Percentiles rank a stretch among this genome's conserved stretches.
phyloP scores from a whole-genome alignment of 2,888 invertebrate species.

The Belgica antarctica region DNA sequence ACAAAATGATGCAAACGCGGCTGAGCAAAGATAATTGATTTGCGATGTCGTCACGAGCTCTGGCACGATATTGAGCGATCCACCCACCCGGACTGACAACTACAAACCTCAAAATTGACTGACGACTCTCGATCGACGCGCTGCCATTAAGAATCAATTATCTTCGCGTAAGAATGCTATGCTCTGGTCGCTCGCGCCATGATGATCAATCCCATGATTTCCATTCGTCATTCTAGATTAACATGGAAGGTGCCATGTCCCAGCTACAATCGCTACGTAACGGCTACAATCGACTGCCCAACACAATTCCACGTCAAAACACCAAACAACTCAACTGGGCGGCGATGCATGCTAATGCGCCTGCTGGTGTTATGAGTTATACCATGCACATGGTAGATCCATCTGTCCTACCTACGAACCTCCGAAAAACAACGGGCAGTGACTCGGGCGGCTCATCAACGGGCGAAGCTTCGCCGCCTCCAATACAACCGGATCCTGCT shows the following conservation, averaged over 20 bases:
- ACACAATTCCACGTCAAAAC: constrained; percentile 50
- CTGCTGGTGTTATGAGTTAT: constrained; percentile 51
- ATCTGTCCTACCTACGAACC: background rate
- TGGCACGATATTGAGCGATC: too few relatives aligned
- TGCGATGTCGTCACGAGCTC: constrained; percentile 2
- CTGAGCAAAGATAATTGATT: constrained; percentile 43
- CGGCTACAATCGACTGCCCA: constrained; percentile 51
- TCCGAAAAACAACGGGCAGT: background rate
- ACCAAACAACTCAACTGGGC: constrained; percentile 48
- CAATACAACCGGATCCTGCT: constrained; percentile 3
- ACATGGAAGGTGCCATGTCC: constrained; percentile 50
- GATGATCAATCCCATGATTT: constrained; percentile 29
- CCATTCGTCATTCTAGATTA: constrained; percentile 45
- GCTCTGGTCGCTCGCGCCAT: background rate
- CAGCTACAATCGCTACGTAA: constrained; percentile 53
- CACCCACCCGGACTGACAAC: background rate
- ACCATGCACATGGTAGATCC: constrained; percentile 25
- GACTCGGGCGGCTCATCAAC: constrained; percentile 12
- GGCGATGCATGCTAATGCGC: constrained; percentile 48
- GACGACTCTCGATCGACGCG: background rate
- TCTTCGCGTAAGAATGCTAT: constrained; percentile 22
- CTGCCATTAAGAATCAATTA: constrained; percentile 36
- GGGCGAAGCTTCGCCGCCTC: constrained; percentile 27
- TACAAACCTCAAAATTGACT: background rate
- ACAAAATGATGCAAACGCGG: constrained; percentile 36